Conservation (phyloP, 1,140 invertebrate species). For the Cydia strobilella region DNA sequence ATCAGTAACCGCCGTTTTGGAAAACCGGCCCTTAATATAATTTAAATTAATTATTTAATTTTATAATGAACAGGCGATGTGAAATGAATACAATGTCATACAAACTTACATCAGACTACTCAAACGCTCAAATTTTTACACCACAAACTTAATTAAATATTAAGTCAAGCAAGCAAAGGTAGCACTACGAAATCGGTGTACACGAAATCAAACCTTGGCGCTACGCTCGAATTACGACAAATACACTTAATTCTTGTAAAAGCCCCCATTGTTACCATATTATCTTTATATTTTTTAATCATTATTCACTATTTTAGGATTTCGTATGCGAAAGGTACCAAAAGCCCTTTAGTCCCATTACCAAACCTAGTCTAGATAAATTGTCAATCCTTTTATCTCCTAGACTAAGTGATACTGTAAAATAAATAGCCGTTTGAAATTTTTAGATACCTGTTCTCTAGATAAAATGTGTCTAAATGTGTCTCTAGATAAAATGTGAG, state of each 20-base stretch:
- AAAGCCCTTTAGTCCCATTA: no score
- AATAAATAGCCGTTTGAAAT: neutral
- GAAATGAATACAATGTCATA: neutral
- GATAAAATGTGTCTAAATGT: no score
- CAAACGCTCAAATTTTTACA: no score
- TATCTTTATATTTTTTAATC: constrained; percentile 1
- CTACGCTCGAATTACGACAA: constrained; percentile 6
- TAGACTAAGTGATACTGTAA: neutral
- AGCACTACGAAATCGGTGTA: constrained; percentile 12
- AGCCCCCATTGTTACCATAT: constrained; percentile 7
- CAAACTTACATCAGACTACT: neutral
- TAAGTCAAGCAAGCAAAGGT: neutral
- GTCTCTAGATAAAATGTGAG: no score
- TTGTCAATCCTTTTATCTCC: no score
- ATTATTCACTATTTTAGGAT: neutral
- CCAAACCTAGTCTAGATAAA: no score
- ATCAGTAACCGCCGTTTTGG: no score
- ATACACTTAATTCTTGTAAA: constrained; percentile 20
- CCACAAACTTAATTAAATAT: neutral
- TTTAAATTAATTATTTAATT: no score
- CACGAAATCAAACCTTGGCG: constrained; percentile 17
- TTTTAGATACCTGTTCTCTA: neutral
- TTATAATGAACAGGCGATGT: neutral
- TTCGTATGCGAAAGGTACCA: neutral
- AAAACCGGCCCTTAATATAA: no score